Evolutionary conservation across 2,888 invertebrate species (phyloP).

Genomic region (Ctenicera cuprea): DNA sequence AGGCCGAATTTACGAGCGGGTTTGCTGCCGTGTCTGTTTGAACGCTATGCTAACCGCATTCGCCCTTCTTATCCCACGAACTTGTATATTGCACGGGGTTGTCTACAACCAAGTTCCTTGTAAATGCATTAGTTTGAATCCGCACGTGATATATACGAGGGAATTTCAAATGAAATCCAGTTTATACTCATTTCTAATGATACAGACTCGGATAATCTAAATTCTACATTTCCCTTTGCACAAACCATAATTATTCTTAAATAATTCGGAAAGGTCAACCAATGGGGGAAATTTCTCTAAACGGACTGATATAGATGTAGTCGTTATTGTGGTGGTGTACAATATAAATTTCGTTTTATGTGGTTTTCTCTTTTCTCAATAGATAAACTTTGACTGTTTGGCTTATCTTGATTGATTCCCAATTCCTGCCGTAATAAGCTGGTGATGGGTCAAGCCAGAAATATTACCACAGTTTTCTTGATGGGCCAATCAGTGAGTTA

Average conservation of each 20-base stretch:
- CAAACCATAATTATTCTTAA: no score
- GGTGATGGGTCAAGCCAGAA: slow-evolving; percentile 63
- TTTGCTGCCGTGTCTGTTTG: slow-evolving; percentile 67
- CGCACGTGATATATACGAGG: slow-evolving; percentile 43
- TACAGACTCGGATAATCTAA: neutral
- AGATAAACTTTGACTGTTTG: slow-evolving; percentile 48
- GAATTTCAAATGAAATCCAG: slow-evolving; percentile 39
- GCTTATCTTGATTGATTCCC: slow-evolving; percentile 68
- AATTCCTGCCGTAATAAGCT: slow-evolving; percentile 67
- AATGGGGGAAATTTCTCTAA: neutral
- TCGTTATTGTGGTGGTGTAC: slow-evolving; percentile 13
- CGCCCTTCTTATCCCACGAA: slow-evolving; percentile 54
- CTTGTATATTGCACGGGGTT: slow-evolving; percentile 54
- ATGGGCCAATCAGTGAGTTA: slow-evolving; percentile 67
- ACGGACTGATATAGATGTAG: neutral
- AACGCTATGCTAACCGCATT: slow-evolving; percentile 65
- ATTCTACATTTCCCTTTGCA: no score
- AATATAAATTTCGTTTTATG: slow-evolving; percentile 30
- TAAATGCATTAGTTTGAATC: slow-evolving; percentile 54
- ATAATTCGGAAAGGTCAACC: no score
- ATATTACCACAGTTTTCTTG: slow-evolving; percentile 67
- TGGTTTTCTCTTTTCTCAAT: slow-evolving; percentile 40
- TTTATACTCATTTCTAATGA: slow-evolving; percentile 6
- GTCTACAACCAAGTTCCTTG: slow-evolving; percentile 54
- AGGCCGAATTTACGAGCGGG: slow-evolving; percentile 71